These are phyloP conservation scores for Drosophila baimaii DNA, from an alignment of 1,140 invertebrate species.

Conservation along the genomic window DNA sequence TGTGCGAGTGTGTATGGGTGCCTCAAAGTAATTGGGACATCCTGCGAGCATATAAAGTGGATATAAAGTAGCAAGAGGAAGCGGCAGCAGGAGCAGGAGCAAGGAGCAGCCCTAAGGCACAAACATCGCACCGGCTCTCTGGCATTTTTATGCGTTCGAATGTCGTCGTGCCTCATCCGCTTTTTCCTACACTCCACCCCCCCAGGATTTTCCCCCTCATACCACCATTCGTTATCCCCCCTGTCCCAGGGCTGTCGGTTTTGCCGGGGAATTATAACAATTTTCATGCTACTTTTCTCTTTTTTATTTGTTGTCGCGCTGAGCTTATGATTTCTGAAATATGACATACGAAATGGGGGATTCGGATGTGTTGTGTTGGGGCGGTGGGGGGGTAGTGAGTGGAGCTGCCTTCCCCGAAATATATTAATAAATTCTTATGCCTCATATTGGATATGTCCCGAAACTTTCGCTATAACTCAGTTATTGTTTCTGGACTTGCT, in stretches of 20 bases:
- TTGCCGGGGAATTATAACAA: conserved; percentile 77
- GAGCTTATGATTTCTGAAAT: conserved; percentile 83
- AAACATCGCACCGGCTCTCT: conserved; percentile 60
- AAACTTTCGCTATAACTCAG: conserved; percentile 31
- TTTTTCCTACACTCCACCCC: conserved; percentile 2
- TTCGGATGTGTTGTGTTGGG: conserved; percentile 25
- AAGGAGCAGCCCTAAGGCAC: conserved; percentile 72
- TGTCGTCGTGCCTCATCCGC: conserved; percentile 78
- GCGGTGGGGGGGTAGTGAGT: too few relatives aligned
- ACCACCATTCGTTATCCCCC: conserved; percentile 7
- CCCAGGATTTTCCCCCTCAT: not conserved
- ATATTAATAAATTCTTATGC: conserved; percentile 71
- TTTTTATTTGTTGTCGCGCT: conserved; percentile 77
- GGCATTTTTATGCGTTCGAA: conserved; percentile 81
- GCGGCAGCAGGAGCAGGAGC: conserved; percentile 23
- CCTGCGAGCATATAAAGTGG: conserved; percentile 82
- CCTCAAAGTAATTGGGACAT: conserved; percentile 82
- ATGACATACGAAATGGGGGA: conserved; percentile 60
- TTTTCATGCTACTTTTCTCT: conserved; percentile 79
- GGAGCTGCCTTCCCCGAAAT: conserved; percentile 59
- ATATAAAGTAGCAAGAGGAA: conserved; percentile 78
- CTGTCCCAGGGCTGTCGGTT: conserved; percentile 45
- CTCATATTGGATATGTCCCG: conserved; percentile 60
- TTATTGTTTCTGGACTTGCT: conserved; percentile 20
- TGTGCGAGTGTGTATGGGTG: conserved; percentile 42